phyloP scores from a whole-genome alignment of 1,140 invertebrate species.

The Pseudomyrmex dendroicus region DNA sequence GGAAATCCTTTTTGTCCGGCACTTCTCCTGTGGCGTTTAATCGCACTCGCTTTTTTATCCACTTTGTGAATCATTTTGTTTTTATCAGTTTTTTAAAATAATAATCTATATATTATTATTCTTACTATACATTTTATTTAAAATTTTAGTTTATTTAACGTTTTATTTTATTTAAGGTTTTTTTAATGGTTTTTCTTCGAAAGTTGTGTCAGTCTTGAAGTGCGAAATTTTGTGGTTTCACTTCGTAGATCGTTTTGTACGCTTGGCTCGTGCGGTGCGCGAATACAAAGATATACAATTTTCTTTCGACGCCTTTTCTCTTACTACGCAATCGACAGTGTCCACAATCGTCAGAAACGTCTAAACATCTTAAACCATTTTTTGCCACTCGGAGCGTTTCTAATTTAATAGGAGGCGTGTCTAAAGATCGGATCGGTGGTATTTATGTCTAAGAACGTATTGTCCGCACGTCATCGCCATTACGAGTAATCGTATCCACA shows the following conservation, averaged over 20 bases:
- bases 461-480: constrained; percentile 71
- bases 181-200: not conserved
- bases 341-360: constrained; percentile 51
- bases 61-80: not conserved
- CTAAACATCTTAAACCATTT: constrained; percentile 68
- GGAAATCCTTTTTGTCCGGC: constrained; percentile 15
- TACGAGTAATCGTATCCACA: constrained; percentile 64
- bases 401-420: constrained; percentile 74
- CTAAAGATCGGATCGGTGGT: constrained; percentile 70
- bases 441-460: constrained; percentile 72
- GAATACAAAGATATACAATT: constrained; percentile 20
- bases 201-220: not conserved
- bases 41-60: not conserved
- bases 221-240: not conserved
- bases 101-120: not conserved
- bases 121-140: not conserved
- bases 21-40: not conserved
- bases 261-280: constrained; percentile 17
- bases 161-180: not conserved
- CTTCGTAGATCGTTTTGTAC: constrained; percentile 36
- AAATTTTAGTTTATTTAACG: not conserved
- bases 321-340: not conserved
- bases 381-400: constrained; percentile 67
- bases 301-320: constrained; percentile 23
- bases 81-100: not conserved